Base-by-base conservation (phyloP, 1,140 invertebrate species). In the Augochlora pura region DNA sequence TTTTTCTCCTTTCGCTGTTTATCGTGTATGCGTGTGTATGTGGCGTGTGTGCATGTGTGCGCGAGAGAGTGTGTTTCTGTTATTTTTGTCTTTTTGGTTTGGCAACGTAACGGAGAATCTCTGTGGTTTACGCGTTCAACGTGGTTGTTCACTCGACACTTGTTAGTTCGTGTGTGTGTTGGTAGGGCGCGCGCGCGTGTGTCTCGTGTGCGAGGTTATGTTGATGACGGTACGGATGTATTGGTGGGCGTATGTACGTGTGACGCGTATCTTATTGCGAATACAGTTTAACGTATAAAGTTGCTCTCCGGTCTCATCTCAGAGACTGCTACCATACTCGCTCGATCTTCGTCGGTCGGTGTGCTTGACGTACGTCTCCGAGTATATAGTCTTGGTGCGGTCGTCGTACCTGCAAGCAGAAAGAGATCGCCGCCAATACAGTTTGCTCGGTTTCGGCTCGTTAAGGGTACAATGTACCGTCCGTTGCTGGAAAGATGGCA, bases 351-450 rank as follows among this genome's bases (percentile, higher is more conserved):
- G 88, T 73, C 94, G 91, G 86, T 95, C 94, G 86, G 93, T 93
- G 88, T 95, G 94, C 88, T 95, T 95, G 65, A 95, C 91, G 88
- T 96, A 96, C 21, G 95, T 96, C 90, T 96, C 95, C 46, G 96
- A 96, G 90, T 96, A 96, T 86, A 96, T 94, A 88, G 94, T 95
- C 89, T 95, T 95, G 57, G 95, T 96, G 77, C 96, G 93, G 88
- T 96, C 95, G 87, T 96, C 96, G 90, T 96, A 96, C 90, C 92
- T 93, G 90, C 4, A 91, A 92, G 42, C 39, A 83, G 27, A 81
- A 83, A 25, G 18, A 65, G 18, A 72, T 18, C 54, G 39, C n/a
- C 49, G 62, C 23, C 27, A n/a, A 66, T 80, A 75, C 54, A n/a
- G 23, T 62, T 75, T 68, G 54, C 16, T 52, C 16, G 6, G 1